phyloP scores from a whole-genome alignment of 2,797 vertebrate species.

The Gephyroberyx darwinii region DNA sequence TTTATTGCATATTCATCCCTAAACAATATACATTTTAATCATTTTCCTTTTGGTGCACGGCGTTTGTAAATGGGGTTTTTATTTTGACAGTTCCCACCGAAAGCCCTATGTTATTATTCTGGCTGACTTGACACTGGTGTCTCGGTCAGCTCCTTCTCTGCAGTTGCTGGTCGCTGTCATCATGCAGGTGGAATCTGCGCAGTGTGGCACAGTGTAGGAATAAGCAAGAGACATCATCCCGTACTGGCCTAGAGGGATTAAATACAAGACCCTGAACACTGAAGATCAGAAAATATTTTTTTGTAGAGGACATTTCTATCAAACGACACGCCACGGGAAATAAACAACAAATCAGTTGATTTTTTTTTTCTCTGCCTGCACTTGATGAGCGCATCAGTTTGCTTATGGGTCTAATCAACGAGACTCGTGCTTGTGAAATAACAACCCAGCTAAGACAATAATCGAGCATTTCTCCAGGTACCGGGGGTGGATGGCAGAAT shows the following conservation, averaged over 20 bases:
- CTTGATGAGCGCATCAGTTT: slow-evolving; percentile 28
- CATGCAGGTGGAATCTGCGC: slow-evolving; percentile 84
- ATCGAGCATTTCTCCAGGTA: not conserved
- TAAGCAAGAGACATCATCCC: slow-evolving; percentile 22
- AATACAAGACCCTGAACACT: not conserved
- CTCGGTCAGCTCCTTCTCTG: slow-evolving; percentile 49
- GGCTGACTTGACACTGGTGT: slow-evolving; percentile 8
- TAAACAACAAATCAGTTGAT: not conserved
- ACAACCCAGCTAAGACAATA: not conserved
- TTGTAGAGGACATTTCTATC: not conserved
- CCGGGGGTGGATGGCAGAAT: not conserved
- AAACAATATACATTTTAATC: too few relatives aligned
- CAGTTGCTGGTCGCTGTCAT: slow-evolving; percentile 74
- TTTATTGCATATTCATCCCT: too few relatives aligned
- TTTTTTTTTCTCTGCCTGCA: not conserved
- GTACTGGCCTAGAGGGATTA: slow-evolving; percentile 5
- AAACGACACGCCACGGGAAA: not conserved
- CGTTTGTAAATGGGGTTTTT: slow-evolving; percentile 2
- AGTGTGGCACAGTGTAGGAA: slow-evolving; percentile 45
- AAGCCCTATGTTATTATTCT: not conserved
- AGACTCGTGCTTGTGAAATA: slow-evolving; percentile 1
- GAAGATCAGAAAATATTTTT: not conserved
- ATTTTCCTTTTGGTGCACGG: slow-evolving; percentile 51
- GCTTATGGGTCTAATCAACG: not conserved
- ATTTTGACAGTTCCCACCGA: slow-evolving; percentile 47